These are phyloP conservation scores for Sylvia atricapilla DNA, from an alignment of 2,113 vertebrate species.

Conservation along the genomic window DNA sequence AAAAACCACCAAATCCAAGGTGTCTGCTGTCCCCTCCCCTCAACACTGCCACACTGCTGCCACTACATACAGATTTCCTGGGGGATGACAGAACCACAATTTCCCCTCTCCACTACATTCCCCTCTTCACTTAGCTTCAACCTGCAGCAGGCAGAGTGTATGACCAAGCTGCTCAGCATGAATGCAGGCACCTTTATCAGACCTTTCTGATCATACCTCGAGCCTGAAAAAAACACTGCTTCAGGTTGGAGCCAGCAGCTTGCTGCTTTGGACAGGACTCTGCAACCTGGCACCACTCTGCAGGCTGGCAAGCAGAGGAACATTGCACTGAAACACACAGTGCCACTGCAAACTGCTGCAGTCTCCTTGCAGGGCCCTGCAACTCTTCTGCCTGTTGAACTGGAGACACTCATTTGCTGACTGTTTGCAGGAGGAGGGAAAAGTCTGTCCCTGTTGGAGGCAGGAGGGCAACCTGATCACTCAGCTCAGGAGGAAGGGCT, in stretches of 20 bases:
- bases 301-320: conserved; percentile 51
- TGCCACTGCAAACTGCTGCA: conserved; percentile 37
- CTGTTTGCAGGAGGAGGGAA: background rate
- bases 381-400: conserved; percentile 5
- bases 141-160: background rate
- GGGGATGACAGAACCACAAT: background rate
- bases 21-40: background rate
- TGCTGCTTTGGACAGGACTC: conserved; percentile 45
- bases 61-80: background rate
- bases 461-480: conserved; percentile 10
- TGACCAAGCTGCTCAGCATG: background rate
- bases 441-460: background rate
- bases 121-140: background rate
- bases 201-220: background rate
- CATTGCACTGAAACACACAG: background rate
- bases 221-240: conserved; percentile 3
- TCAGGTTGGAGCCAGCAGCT: conserved; percentile 31
- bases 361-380: conserved; percentile 42
- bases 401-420: background rate
- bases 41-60: background rate
- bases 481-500: background rate
- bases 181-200: background rate
- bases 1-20: background rate
- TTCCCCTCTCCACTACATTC: background rate
- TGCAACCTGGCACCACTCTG: conserved; percentile 43